A percentile compares a stretch with the other conserved stretches of the same genome.
phyloP scores from a whole-genome alignment of 2,113 vertebrate genomes.

The Steatornis caripensis region DNA sequence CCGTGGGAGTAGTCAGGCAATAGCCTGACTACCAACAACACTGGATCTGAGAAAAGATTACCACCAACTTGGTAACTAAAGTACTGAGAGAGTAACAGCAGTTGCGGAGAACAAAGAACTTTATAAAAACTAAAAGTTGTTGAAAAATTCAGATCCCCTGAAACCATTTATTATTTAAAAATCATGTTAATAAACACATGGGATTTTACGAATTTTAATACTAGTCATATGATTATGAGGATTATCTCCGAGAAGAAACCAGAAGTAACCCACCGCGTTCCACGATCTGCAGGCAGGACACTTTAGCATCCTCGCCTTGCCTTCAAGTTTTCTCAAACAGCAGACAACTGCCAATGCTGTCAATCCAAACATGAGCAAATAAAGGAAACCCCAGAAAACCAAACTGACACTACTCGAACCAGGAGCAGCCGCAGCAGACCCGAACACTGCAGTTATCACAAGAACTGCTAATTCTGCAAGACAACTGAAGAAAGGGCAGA shows the following conservation, averaged over 20 bases:
- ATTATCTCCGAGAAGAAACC: neutral
- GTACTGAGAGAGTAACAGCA: neutral
- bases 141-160: neutral
- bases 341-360: neutral
- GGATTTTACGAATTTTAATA: neutral
- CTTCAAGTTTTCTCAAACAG: neutral
- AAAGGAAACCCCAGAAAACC: neutral
- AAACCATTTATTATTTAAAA: neutral
- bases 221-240: rapidly evolving
- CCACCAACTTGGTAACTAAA: neutral
- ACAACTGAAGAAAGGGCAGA: neutral
- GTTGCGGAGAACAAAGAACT: neutral
- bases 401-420: neutral
- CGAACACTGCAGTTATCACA: rapidly evolving
- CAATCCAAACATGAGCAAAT: neutral
- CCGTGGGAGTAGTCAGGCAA: neutral
- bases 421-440: neutral
- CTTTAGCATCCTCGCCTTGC: neutral
- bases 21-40: conserved; percentile 2
- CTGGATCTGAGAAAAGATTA: neutral
- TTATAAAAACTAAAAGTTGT: neutral
- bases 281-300: rapidly evolving
- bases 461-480: neutral
- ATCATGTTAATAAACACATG: neutral
- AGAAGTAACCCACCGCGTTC: neutral